A percentile compares a stretch with the other conserved stretches of the same genome.
phyloP scores from a whole-genome alignment of 1,140 invertebrate genomes.

The Bombus consobrinus region DNA sequence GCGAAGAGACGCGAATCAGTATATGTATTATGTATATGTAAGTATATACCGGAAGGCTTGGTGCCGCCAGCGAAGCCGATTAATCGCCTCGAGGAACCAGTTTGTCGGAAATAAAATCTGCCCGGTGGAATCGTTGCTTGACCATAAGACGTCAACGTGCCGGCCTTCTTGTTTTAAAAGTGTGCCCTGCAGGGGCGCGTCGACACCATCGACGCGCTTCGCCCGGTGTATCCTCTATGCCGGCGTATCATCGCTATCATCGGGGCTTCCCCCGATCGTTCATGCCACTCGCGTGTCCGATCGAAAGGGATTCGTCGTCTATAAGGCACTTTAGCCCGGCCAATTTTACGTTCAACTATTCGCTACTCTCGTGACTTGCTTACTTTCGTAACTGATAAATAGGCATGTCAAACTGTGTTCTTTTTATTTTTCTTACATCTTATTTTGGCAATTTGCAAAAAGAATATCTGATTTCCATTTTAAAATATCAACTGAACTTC shows the following conservation, averaged over 20 bases:
- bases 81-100: conserved; percentile 79
- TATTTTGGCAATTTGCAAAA: too few species aligned
- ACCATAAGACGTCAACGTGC: conserved; percentile 70
- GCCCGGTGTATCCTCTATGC: not conserved
- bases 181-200: conserved; percentile 52
- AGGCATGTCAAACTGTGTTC: too few species aligned
- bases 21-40: conserved; percentile 12
- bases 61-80: conserved; percentile 74
- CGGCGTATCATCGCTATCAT: conserved; percentile 50
- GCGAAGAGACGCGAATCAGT: conserved; percentile 20
- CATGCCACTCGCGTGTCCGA: conserved; percentile 45
- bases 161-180: conserved; percentile 55
- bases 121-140: conserved; percentile 71
- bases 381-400: not conserved
- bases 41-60: conserved; percentile 42
- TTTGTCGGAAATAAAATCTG: conserved; percentile 82
- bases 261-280: conserved; percentile 59
- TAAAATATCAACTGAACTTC: too few species aligned
- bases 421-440: too few species aligned
- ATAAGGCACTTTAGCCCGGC: conserved; percentile 22
- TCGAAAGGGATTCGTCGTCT: conserved; percentile 66
- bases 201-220: conserved; percentile 43
- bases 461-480: too few species aligned
- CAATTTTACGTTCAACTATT: conserved; percentile 26
- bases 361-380: not conserved